Evolutionary conservation across 2,113 vertebrate genomes (phyloP).

Genomic region (Pelmatolapia mariae): DNA sequence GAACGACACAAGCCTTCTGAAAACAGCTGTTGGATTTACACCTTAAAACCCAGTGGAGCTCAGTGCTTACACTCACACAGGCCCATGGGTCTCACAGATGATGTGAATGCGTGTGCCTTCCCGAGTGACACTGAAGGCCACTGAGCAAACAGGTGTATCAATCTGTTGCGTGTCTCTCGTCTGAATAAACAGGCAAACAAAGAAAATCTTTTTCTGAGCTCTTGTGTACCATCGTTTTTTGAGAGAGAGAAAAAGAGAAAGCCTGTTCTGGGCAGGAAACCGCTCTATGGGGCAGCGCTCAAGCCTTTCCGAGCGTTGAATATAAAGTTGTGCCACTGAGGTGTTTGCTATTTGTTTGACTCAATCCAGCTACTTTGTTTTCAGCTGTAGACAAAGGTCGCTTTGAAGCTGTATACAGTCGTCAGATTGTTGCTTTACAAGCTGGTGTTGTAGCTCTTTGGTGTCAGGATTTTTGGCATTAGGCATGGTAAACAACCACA

Average conservation of each 20-base stretch:
- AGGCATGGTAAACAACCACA: not conserved
- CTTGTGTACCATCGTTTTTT: not conserved
- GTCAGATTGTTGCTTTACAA: not conserved
- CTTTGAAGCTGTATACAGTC: not conserved
- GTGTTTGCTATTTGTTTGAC: not conserved
- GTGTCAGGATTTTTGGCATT: not conserved
- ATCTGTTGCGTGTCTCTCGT: not conserved
- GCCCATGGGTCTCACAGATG: constrained; percentile 3
- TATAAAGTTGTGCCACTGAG: not conserved
- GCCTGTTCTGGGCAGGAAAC: not conserved
- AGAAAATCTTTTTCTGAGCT: constrained; percentile 9
- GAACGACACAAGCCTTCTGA: constrained; percentile 17
- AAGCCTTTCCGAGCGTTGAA: not conserved
- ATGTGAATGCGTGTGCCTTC: constrained; percentile 32
- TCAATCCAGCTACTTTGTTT: not conserved
- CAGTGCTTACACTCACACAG: not conserved
- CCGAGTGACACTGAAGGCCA: constrained; percentile 8
- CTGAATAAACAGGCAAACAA: constrained; percentile 35
- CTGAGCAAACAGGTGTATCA: constrained; percentile 47
- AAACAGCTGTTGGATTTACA: constrained; percentile 48
- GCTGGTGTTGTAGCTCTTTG: not conserved
- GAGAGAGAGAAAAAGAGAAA: not conserved
- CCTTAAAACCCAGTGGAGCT: constrained; percentile 12
- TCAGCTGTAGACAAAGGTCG: not conserved
- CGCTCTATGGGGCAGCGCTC: not conserved